Conservation (phyloP, 2,888 invertebrate genomes). For the Acrobasis consociella region DNA sequence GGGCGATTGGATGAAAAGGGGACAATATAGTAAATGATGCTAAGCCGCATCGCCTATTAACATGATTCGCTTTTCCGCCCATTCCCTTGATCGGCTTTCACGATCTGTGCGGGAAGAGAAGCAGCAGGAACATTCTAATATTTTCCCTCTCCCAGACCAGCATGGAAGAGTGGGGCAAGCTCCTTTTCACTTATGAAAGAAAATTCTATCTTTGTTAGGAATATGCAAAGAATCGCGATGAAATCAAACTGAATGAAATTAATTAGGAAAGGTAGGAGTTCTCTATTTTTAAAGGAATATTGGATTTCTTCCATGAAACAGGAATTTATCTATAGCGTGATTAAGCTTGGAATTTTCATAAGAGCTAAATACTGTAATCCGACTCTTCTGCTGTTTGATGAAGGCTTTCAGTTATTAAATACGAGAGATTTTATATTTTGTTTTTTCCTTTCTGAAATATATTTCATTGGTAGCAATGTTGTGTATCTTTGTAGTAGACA, state of each 20-base stretch:
- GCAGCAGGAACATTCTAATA: too few species aligned
- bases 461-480: too few species aligned
- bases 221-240: background rate
- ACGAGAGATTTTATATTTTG: background rate
- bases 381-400: background rate
- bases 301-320: background rate
- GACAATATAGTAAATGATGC: too few species aligned
- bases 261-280: background rate
- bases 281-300: constrained; percentile 15
- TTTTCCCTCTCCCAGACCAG: too few species aligned
- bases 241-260: background rate
- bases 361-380: background rate
- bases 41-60: too few species aligned
- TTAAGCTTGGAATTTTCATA: background rate
- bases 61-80: too few species aligned
- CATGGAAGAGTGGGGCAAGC: too few species aligned
- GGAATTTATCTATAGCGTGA: constrained; percentile 3
- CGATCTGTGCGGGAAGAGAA: too few species aligned
- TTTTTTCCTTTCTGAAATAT: background rate
- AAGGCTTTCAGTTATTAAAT: background rate
- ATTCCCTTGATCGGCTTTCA: too few species aligned
- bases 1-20: too few species aligned
- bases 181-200: too few species aligned
- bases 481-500: too few species aligned
- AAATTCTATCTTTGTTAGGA: background rate